Conservation (phyloP, 2,888 invertebrate species). For the Cynaeus angustus region DNA sequence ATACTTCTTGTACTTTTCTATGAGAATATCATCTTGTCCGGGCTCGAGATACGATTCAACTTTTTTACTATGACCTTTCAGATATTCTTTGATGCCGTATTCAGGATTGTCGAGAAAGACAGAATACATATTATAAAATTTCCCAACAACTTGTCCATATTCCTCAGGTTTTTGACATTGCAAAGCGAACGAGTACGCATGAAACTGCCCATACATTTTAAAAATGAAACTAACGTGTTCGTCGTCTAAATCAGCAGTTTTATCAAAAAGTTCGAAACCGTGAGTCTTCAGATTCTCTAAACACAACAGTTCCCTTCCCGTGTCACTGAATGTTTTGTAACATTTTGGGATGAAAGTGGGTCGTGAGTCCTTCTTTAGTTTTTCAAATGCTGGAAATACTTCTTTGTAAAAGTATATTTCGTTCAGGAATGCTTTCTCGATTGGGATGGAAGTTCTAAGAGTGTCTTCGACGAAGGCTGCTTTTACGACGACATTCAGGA, state of each 20-base stretch:
- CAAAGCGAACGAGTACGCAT: conserved; percentile 51
- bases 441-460: conserved; percentile 28
- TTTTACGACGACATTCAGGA: conserved; percentile 40
- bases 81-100: not conserved
- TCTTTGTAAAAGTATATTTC: conserved; percentile 49
- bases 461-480: conserved; percentile 27
- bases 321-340: conserved; percentile 8
- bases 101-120: not conserved
- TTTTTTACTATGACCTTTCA: not conserved
- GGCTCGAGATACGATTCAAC: conserved; percentile 1
- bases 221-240: conserved; percentile 50
- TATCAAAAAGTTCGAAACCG: conserved; percentile 42
- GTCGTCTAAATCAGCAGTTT: conserved; percentile 44
- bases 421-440: conserved; percentile 42
- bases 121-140: conserved; percentile 7
- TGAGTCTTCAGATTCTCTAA: conserved; percentile 41
- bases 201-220: conserved; percentile 52
- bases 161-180: conserved; percentile 48
- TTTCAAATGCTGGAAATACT: conserved; percentile 40
- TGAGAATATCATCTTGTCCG: conserved; percentile 19
- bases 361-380: conserved; percentile 31
- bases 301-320: conserved; percentile 14
- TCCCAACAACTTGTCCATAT: conserved; percentile 26
- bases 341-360: conserved; percentile 45
- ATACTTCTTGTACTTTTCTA: conserved; percentile 13